A percentile compares a stretch with the other conserved stretches of the same genome.
These are phyloP conservation scores for Cepaea nemoralis DNA, from an alignment of 1,140 invertebrate genomes.

Conservation along the genomic window DNA sequence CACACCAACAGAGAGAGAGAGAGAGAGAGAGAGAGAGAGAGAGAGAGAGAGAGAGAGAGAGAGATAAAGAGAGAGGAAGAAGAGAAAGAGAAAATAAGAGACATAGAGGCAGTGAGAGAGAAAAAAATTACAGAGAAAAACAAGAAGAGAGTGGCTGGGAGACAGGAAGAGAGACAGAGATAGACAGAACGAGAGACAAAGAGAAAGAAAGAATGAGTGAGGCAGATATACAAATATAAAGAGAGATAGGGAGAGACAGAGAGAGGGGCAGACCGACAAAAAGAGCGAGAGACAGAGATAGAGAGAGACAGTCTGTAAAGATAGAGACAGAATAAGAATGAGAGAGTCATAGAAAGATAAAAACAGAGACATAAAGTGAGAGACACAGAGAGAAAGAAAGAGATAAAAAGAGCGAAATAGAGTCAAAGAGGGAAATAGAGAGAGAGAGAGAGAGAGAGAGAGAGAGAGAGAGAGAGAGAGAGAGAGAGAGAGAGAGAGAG, in stretches of 20 bases:
- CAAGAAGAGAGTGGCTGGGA: conserved; percentile 15
- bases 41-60: too few relatives aligned
- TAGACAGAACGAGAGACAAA: conserved; percentile 19
- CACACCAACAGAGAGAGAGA: too few relatives aligned
- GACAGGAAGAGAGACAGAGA: conserved; percentile 16
- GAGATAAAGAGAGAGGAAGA: too few relatives aligned
- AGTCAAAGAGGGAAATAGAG: conserved; percentile 2
- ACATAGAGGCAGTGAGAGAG: conserved; percentile 11
- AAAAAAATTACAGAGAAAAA: conserved; percentile 17
- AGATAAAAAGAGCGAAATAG: too few relatives aligned
- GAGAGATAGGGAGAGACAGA: too few relatives aligned
- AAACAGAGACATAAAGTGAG: conserved; percentile 5
- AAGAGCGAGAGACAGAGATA: too few relatives aligned
- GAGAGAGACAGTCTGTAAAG: not conserved
- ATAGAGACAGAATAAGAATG: not conserved
- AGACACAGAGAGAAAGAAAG: not conserved
- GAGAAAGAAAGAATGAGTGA: too few relatives aligned
- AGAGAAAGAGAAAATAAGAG: conserved; percentile 21
- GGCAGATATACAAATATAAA: too few relatives aligned
- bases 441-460: not conserved
- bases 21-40: too few relatives aligned
- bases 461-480: not conserved
- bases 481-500: too few relatives aligned
- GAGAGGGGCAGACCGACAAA: too few relatives aligned
- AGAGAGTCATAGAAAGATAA: not conserved